Base-by-base conservation (phyloP, 2,797 vertebrate species). In the Rhynchotus rufescens region DNA sequence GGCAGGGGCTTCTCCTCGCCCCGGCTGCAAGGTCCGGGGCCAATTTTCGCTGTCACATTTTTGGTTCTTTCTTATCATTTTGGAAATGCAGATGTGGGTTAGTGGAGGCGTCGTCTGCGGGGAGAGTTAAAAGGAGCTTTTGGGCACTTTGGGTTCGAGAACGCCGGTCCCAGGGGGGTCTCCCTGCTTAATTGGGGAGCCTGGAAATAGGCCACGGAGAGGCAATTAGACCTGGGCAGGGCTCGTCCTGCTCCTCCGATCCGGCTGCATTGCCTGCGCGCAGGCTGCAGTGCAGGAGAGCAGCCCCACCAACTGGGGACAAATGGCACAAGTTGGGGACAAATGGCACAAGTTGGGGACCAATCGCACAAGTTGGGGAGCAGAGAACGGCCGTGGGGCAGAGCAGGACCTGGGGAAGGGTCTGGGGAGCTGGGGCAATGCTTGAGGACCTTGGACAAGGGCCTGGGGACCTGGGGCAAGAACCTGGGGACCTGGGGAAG, bases 11-110 rank as follows among this genome's bases (percentile, higher is more conserved):
- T 3, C 3, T 23, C 83, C 2, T n/a, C 49, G 1, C 26, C 76
- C 22, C 3, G 9, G 6, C 38, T 3, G 0, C 0, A 23, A 32
- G 4, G 51, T 38, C 16, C 6, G 32, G 9, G 61, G 0, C 1
- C 21, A 52, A 9, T 32, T 0, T 45, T 45, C 4, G 1, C 6
- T 1, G 2, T 38, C 51, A 1, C 11, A 0, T 42, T 13, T 38
- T 52, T 1, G 2, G 25, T 10, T 16, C 26, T 2, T 10, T 16
- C 26, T 2, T 0, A 6, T 12, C 25, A 0, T 72, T 38, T 13
- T 1, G 1, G 73, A 4, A 23, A 56, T 5, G 2, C 47, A 40
- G 62, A 25, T 4, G 34, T 30, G 5, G 87, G 36, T 36, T 57
- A 6, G 36, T 2, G 8, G 10, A 1, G 67, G 45, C 15, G 86